Conservation (phyloP, 2,113 vertebrate species). For the Macquaria ambigua region DNA sequence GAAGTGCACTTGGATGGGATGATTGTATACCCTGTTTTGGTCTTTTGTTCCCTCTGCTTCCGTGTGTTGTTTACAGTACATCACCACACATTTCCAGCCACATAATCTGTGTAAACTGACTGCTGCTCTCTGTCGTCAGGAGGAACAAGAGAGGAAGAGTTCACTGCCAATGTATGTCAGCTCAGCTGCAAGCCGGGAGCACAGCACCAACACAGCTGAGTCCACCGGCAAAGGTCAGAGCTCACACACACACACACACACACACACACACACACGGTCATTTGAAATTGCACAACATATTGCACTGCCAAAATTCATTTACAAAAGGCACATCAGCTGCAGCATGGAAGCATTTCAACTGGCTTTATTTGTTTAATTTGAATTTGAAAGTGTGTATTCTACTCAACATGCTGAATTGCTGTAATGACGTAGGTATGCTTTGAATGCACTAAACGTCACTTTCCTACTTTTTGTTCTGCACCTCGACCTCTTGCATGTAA, state of each 20-base stretch:
- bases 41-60: not conserved
- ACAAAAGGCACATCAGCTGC: not conserved
- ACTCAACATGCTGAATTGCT: not conserved
- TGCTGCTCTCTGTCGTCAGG: constrained; percentile 70
- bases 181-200: constrained; percentile 71
- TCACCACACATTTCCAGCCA: constrained; percentile 6
- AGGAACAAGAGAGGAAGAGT: constrained; percentile 71
- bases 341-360: not conserved
- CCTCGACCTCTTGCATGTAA: not conserved
- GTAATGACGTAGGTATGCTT: not conserved
- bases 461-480: not conserved
- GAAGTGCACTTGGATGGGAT: not conserved
- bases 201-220: constrained; percentile 44
- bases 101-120: not conserved
- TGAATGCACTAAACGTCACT: not conserved
- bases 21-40: not conserved
- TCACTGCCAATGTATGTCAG: constrained; percentile 46
- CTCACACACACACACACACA: constrained; percentile 14
- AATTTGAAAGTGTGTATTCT: not conserved
- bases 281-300: not conserved
- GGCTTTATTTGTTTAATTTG: not conserved
- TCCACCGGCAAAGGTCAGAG: constrained; percentile 83
- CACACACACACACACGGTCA: not conserved
- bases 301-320: not conserved
- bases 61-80: not conserved